Evolutionary conservation across 2,797 vertebrate species (phyloP), one percentile per base, ranked within the genome.

Genomic region (Dryobates pubescens): DNA sequence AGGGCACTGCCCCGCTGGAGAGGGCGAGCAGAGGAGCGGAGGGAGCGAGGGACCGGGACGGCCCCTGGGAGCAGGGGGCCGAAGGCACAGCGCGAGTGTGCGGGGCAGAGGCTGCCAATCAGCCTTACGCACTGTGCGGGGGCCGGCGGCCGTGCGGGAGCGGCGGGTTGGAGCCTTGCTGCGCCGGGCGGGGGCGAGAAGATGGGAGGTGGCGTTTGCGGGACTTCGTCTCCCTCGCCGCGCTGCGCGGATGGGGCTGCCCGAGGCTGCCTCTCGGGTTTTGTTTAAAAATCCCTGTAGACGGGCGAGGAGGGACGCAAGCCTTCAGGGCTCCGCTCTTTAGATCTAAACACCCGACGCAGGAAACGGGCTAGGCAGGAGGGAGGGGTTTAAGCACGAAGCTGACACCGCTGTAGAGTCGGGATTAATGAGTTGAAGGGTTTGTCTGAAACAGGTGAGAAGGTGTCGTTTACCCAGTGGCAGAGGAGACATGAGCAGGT

Each of bases 271-370:
- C 20, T 9, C 0, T 38, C 9, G 24, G 27, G 29, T 53, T n/a
- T 43, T 29, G 54, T 38, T 7, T 20, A 5, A 14, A 53, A 0
- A 36, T 34, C 0, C n/a, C 1, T 10, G 12, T 0, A 4, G 26
- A 24, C 6, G 22, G 6, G 1, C 16, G 27, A 29, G 27, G 53
- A 54, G 53, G 15, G 23, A 16, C 6, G 13, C 30, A 13, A 6
- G n/a, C 2, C 7, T 6, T 8, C 41, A 7, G 47, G n/a, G 23
- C 54, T 47, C 32, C 3, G 10, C 47, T 64, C 19, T 27, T 41
- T 82, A 14, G 58, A 1, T 11, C 36, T 36, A 36, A 27, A 16
- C 20, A 13, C 3, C 18, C 30, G 54, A 3, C 17, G 70, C 3
- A 7, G 81, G 22, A 34, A 9, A 27, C 38, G 64, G 17, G 17